A percentile compares a stretch with the other conserved stretches of the same genome.
Conservation (phyloP, 2,797 vertebrate genomes). For the Catamblyrhynchus diadema region DNA sequence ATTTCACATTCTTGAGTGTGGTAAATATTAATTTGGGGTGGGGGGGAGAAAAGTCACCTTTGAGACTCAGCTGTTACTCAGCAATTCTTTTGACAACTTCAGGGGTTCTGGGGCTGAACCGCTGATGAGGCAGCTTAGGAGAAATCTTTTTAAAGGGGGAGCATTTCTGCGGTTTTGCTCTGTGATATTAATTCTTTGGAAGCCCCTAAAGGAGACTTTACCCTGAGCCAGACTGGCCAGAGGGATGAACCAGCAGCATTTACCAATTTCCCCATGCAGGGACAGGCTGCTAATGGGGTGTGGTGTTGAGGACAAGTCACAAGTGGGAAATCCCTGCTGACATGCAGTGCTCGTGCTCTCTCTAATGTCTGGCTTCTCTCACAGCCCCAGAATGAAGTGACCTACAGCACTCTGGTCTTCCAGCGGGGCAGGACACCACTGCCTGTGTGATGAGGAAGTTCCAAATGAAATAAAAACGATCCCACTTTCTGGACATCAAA, state of each 20-base stretch:
- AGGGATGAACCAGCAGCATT: background rate
- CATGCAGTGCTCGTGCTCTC: too few species aligned
- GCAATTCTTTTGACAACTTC: background rate
- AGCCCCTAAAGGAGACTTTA: background rate
- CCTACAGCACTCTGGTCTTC: slow-evolving; percentile 18
- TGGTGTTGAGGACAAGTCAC: background rate
- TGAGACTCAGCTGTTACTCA: rapidly evolving
- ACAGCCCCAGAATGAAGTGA: background rate
- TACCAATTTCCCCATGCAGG: rapidly evolving
- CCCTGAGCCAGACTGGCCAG: background rate
- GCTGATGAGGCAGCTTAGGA: background rate
- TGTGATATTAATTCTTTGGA: background rate
- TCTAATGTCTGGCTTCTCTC: background rate
- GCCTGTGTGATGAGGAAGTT: background rate
- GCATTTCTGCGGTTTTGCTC: background rate
- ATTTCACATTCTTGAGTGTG: background rate
- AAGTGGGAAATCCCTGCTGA: background rate
- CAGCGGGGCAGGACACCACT: rapidly evolving
- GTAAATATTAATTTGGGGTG: background rate
- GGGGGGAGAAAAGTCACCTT: background rate
- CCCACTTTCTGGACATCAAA: background rate
- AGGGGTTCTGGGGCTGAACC: background rate
- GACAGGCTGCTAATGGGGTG: rapidly evolving
- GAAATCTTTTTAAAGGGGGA: background rate
- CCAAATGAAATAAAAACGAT: background rate